Conservation (phyloP, 2,797 vertebrate species). For the Sebastes flavidus region DNA sequence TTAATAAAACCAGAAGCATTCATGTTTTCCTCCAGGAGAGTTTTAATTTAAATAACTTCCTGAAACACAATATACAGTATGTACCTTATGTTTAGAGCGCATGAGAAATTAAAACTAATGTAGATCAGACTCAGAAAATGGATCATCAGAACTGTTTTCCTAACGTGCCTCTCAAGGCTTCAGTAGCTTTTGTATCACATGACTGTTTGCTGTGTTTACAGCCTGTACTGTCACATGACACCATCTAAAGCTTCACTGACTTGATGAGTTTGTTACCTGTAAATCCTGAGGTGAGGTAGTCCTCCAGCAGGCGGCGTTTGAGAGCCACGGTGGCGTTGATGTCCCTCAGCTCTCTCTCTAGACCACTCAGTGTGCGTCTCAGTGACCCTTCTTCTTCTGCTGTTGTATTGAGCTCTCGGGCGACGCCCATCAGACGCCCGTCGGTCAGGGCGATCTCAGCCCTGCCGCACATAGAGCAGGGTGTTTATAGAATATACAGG, state of each 20-base stretch:
- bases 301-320: conserved; percentile 66
- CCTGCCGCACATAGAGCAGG: conserved; percentile 59
- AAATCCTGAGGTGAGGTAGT: conserved; percentile 73
- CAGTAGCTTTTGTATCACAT: background rate
- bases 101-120: too few species aligned
- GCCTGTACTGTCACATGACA: background rate
- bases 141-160: background rate
- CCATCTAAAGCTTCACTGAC: background rate
- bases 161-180: background rate
- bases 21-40: too few species aligned
- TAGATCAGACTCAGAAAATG: too few species aligned
- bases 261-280: conserved; percentile 70
- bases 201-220: background rate
- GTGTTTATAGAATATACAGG: background rate
- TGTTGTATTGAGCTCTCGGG: conserved; percentile 75
- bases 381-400: conserved; percentile 51
- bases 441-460: conserved; percentile 86
- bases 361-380: conserved; percentile 49
- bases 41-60: too few species aligned
- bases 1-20: too few species aligned
- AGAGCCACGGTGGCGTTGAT: conserved; percentile 78
- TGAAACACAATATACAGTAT: too few species aligned
- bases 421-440: conserved; percentile 80
- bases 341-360: conserved; percentile 74
- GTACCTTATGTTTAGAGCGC: too few species aligned